These are phyloP conservation scores for Echiichthys vipera DNA, from an alignment of 2,797 vertebrate genomes.

Conservation along the genomic window DNA sequence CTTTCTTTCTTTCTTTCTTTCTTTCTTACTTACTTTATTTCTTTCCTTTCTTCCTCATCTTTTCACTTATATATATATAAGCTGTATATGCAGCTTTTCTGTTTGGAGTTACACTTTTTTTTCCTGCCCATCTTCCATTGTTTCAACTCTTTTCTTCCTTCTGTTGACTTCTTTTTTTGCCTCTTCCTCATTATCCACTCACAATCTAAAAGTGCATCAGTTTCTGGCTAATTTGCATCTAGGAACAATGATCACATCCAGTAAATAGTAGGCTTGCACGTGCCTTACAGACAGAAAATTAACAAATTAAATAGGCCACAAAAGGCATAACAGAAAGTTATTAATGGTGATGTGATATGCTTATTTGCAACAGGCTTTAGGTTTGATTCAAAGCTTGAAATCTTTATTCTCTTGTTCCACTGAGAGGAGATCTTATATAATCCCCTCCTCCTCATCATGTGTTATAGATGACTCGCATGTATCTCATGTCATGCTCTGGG, in stretches of 20 bases:
- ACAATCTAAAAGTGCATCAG: constrained; percentile 14
- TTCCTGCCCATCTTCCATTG: not conserved
- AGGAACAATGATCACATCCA: constrained; percentile 13
- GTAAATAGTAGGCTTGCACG: not conserved
- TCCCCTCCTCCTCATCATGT: not conserved
- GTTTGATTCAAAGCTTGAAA: constrained; percentile 20
- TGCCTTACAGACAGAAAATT: not conserved
- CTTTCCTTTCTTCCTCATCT: constrained; percentile 1
- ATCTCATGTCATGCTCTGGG: constrained; percentile 26
- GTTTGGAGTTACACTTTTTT: not conserved
- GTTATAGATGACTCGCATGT: constrained; percentile 15
- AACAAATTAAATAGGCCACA: not conserved
- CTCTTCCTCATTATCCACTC: not conserved
- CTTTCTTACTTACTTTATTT: too few species aligned
- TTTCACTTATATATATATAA: too few species aligned
- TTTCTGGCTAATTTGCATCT: constrained; percentile 20
- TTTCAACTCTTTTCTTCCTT: constrained; percentile 1
- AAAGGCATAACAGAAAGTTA: not conserved
- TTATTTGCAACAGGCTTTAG: not conserved
- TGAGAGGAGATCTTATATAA: constrained; percentile 1
- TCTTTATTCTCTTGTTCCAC: not conserved
- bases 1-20: constrained; percentile 6
- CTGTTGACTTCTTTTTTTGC: not conserved
- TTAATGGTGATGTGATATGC: not conserved
- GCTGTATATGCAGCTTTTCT: not conserved